Evolutionary conservation across 2,888 invertebrate species (phyloP).

Genomic region (Deilephila porcellus): DNA sequence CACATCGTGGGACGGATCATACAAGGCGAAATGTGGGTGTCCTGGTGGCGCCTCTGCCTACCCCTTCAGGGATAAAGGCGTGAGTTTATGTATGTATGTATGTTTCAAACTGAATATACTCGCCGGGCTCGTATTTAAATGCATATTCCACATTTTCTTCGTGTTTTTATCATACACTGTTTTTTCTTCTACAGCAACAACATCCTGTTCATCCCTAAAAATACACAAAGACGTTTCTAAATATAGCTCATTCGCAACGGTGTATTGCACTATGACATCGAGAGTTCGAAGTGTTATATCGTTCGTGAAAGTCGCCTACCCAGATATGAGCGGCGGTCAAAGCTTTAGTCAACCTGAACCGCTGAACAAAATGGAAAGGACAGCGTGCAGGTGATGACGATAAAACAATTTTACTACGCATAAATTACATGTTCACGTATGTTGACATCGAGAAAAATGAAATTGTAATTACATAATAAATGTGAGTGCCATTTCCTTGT

Average conservation of each 20-base stretch:
- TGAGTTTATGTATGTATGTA: no score
- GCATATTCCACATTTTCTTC: no score
- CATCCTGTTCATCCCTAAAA: conserved; percentile 74
- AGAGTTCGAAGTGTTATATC: conserved; percentile 86
- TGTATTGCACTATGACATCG: conserved; percentile 84
- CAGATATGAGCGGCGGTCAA: conserved; percentile 87
- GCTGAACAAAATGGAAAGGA: conserved; percentile 82
- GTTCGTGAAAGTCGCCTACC: conserved; percentile 90
- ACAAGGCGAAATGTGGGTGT: no score
- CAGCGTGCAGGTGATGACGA: conserved; percentile 73
- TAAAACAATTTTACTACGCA: background rate
- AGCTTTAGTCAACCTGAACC: conserved; percentile 85
- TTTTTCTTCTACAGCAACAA: conserved; percentile 59
- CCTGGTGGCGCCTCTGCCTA: no score
- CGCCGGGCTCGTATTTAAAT: no score
- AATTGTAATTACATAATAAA: no score
- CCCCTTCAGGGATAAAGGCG: no score
- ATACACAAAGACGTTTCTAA: conserved; percentile 77
- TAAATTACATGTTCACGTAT: background rate
- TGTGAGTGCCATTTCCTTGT: no score
- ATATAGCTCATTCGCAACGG: conserved; percentile 65
- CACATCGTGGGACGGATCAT: no score
- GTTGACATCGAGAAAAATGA: no score
- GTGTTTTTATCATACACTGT: background rate
- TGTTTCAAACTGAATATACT: no score